Conservation (phyloP, 1,140 invertebrate species). For the Archegozetes longisetosus region DNA sequence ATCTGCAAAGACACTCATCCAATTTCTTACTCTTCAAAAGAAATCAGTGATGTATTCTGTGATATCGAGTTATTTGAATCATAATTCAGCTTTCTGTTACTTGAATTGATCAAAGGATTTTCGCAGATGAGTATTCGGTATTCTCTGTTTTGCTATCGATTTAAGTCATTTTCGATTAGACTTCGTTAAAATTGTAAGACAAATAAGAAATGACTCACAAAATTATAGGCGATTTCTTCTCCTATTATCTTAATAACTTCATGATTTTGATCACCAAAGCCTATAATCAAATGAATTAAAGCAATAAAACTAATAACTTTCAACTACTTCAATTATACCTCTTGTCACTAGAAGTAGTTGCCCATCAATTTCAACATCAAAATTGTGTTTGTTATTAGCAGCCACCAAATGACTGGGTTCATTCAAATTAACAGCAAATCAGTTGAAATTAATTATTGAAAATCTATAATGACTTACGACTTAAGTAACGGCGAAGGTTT, state of each 20-base stretch:
- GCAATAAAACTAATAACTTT: background rate
- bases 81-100: conserved; percentile 5
- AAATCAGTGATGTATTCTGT: background rate
- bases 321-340: background rate
- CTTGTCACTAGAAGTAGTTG: conserved; percentile 1
- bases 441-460: background rate
- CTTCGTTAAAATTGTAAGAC: background rate
- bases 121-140: conserved; percentile 11
- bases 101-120: conserved; percentile 1
- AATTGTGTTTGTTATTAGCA: conserved; percentile 10
- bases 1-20: background rate
- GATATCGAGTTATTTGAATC: background rate
- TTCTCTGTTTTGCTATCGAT: conserved; percentile 1
- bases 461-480: background rate
- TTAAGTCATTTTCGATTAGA: background rate
- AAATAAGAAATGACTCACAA: background rate
- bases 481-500: conserved; percentile 11
- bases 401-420: conserved; percentile 5
- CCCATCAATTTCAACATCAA: conserved; percentile 6
- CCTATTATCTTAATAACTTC: background rate
- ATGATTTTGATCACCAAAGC: conserved; percentile 5
- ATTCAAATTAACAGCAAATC: background rate
- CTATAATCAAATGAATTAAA: background rate
- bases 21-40: conserved; percentile 4
- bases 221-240: conserved; percentile 11